Conservation (phyloP, 92 coral and sea anemone genomes). For the Parazoanthus swiftii region DNA sequence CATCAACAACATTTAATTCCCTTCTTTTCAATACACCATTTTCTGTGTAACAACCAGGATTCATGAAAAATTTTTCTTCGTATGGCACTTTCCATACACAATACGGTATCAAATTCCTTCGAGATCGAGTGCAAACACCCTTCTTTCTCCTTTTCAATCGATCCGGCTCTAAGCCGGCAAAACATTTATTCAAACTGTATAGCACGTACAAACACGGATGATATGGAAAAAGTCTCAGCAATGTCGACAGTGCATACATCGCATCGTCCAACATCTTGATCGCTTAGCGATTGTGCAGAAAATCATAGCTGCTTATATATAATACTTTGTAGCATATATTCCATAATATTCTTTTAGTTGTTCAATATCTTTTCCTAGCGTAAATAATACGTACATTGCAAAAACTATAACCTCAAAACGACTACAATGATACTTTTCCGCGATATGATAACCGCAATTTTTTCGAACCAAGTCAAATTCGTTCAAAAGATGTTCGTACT, state of each 20-base stretch:
- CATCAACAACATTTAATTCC: conserved; percentile 9
- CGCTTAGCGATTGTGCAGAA: conserved; percentile 12
- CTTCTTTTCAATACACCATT: conserved; percentile 9
- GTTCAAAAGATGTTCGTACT: conserved; percentile 13
- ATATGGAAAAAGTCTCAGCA: conserved; percentile 43
- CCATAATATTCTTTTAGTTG: conserved; percentile 11
- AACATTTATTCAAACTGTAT: background rate
- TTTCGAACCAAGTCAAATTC: conserved; percentile 3
- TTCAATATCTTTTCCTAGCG: conserved; percentile 13
- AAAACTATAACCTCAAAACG: background rate
- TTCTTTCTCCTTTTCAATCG: conserved; percentile 13
- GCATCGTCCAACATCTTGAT: conserved; percentile 33
- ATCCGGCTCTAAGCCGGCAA: conserved; percentile 5
- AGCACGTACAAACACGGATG: conserved; percentile 15
- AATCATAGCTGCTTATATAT: conserved; percentile 11
- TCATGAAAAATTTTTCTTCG: conserved; percentile 11
- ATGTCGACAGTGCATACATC: conserved; percentile 46
- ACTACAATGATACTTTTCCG: conserved; percentile 13
- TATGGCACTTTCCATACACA: background rate
- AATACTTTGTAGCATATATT: conserved; percentile 11
- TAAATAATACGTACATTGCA: background rate
- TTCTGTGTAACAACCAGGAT: conserved; percentile 10
- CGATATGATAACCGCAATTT: conserved; percentile 5
- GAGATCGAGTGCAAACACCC: conserved; percentile 15
- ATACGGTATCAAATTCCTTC: background rate